These are phyloP conservation scores for Tetrapedia diversipes DNA, from an alignment of 2,888 invertebrate species.

Conservation along the genomic window DNA sequence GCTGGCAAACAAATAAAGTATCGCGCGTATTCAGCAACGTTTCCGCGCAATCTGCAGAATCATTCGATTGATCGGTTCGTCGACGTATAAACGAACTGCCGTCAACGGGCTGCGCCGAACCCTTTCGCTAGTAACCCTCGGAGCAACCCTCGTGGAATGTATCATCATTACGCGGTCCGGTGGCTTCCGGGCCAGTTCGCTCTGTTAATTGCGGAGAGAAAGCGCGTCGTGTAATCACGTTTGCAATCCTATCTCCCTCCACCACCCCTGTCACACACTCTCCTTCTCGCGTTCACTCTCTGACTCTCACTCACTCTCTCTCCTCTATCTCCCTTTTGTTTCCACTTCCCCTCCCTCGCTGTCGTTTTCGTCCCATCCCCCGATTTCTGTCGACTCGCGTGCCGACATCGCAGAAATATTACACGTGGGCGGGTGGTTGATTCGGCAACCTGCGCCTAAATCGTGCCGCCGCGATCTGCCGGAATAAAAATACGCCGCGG, in stretches of 20 bases:
- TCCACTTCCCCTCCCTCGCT: neutral
- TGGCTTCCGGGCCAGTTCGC: slow-evolving; percentile 70
- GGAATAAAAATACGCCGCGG: slow-evolving; percentile 48
- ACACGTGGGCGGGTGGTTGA: slow-evolving; percentile 50
- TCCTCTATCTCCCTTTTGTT: neutral
- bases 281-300: neutral
- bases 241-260: slow-evolving; percentile 47
- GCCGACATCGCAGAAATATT: slow-evolving; percentile 68
- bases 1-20: slow-evolving; percentile 39
- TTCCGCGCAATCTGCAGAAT: slow-evolving; percentile 59
- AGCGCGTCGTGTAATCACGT: slow-evolving; percentile 72
- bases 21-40: slow-evolving; percentile 26
- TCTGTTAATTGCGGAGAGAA: slow-evolving; percentile 74
- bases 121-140: slow-evolving; percentile 52
- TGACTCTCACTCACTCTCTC: neutral
- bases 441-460: slow-evolving; percentile 57
- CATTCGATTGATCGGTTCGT: slow-evolving; percentile 58
- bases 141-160: slow-evolving; percentile 70
- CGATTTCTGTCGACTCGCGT: slow-evolving; percentile 34
- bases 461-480: slow-evolving; percentile 47
- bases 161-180: slow-evolving; percentile 75
- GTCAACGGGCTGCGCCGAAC: slow-evolving; percentile 55
- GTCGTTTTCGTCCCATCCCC: neutral
- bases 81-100: slow-evolving; percentile 60
- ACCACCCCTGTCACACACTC: neutral